Conservation (phyloP, 2,888 invertebrate genomes). For the Xestia xanthographa region DNA sequence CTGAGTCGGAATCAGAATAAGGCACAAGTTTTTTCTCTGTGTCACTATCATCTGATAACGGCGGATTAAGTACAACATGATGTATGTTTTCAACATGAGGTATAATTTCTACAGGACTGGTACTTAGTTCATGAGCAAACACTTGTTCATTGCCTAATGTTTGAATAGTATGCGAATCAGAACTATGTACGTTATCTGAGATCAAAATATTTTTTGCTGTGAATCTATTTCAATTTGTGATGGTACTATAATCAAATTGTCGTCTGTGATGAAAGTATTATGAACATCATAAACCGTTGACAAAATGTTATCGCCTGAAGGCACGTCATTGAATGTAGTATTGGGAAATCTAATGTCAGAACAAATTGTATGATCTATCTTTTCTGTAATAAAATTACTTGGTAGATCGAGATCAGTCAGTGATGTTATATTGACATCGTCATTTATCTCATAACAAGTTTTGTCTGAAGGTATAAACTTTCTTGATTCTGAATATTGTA, state of each 20-base stretch:
- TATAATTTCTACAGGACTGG: too few species aligned
- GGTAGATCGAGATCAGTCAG: constrained; percentile 7
- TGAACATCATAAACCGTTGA: too few species aligned
- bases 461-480: constrained; percentile 4
- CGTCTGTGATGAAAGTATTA: too few species aligned
- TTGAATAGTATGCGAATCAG: too few species aligned
- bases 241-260: too few species aligned
- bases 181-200: too few species aligned
- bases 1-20: constrained; percentile 34
- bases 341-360: constrained; percentile 6
- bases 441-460: constrained; percentile 12
- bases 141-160: too few species aligned
- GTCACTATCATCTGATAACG: constrained; percentile 21
- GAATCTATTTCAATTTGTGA: too few species aligned
- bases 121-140: too few species aligned
- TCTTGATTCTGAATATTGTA: constrained; percentile 15
- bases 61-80: constrained; percentile 8
- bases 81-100: constrained; percentile 4
- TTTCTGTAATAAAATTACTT: constrained; percentile 6
- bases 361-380: constrained; percentile 4
- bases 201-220: too few species aligned
- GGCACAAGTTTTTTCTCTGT: constrained; percentile 29
- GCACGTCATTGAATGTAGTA: constrained; percentile 14
- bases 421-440: constrained; percentile 7
- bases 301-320: neutral